Evolutionary conservation across 2,888 invertebrate species (phyloP).

Genomic region (Cotesia congregata): DNA sequence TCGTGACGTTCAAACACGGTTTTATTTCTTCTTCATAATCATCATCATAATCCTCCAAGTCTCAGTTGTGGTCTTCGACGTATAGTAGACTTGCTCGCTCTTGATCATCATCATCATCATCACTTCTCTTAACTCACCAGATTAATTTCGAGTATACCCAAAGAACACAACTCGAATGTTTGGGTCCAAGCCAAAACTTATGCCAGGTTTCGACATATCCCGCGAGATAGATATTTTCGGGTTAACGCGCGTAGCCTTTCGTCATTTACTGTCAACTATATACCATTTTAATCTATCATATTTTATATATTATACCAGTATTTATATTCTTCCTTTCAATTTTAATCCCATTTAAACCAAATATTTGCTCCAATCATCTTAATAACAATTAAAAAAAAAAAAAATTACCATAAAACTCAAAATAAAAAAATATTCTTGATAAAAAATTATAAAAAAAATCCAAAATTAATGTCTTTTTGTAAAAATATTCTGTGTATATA

Average conservation of each 20-base stretch:
- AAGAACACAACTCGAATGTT: conserved; percentile 50
- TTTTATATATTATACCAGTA: background rate
- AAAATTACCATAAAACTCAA: no score
- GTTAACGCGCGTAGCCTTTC: conserved; percentile 52
- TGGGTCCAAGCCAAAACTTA: conserved; percentile 67
- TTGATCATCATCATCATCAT: conserved; percentile 44
- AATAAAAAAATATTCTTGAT: no score
- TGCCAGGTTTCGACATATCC: conserved; percentile 69
- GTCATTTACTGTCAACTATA: conserved; percentile 46
- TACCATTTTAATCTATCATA: conserved; percentile 40
- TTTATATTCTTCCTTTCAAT: background rate
- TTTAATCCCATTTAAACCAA: no score
- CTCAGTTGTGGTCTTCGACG: background rate
- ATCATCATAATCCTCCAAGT: background rate
- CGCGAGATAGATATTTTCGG: conserved; percentile 68
- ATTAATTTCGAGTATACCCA: conserved; percentile 25
- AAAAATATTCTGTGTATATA: conserved; percentile 2
- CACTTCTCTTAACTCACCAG: conserved; percentile 39
- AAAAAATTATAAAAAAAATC: no score
- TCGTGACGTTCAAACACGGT: background rate
- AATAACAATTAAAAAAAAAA: no score
- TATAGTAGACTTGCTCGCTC: background rate
- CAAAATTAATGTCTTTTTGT: conserved; percentile 17
- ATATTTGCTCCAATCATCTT: no score
- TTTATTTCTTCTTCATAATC: background rate